A percentile compares a stretch with the other conserved stretches of the same genome.
These are phyloP conservation scores for Euspilapteryx auroguttella DNA, from an alignment of 2,888 invertebrate genomes.

Conservation along the genomic window DNA sequence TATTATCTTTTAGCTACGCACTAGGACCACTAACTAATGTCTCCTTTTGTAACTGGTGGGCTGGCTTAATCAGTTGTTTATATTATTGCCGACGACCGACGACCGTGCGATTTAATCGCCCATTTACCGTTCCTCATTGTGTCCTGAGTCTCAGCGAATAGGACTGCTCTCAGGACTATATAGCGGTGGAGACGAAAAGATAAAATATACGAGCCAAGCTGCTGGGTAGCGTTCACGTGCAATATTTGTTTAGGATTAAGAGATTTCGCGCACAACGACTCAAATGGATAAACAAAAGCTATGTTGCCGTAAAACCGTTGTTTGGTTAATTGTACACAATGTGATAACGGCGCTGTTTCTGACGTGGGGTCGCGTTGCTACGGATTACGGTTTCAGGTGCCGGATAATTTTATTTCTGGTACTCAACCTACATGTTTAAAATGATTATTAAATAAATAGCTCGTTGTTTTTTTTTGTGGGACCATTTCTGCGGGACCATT, in stretches of 20 bases:
- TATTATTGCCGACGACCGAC: conserved; percentile 45
- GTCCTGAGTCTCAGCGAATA: conserved; percentile 23
- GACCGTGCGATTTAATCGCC: conserved; percentile 47
- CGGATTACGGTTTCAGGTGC: too few species aligned
- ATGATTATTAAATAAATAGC: too few species aligned
- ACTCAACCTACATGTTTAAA: too few species aligned
- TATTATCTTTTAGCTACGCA: conserved; percentile 40
- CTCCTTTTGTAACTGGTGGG: conserved; percentile 50
- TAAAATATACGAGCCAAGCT: conserved; percentile 23
- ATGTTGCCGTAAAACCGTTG: conserved; percentile 40
- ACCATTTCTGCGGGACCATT: too few species aligned
- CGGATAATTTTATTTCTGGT: too few species aligned
- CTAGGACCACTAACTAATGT: conserved; percentile 45
- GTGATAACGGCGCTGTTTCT: conserved; percentile 37
- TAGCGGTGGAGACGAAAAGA: too few species aligned
- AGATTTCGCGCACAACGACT: conserved; percentile 37
- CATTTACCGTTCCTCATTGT: conserved; percentile 52
- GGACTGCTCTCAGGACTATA: too few species aligned
- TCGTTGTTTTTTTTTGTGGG: too few species aligned
- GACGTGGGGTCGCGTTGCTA: conserved; percentile 10
- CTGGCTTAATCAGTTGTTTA: conserved; percentile 55
- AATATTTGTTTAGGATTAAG: conserved; percentile 57
- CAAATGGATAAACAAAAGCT: conserved; percentile 49
- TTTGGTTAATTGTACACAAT: conserved; percentile 50
- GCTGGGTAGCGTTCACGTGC: conserved; percentile 11